Conservation (phyloP, 2,888 invertebrate species). For the Corythucha ciliata region DNA sequence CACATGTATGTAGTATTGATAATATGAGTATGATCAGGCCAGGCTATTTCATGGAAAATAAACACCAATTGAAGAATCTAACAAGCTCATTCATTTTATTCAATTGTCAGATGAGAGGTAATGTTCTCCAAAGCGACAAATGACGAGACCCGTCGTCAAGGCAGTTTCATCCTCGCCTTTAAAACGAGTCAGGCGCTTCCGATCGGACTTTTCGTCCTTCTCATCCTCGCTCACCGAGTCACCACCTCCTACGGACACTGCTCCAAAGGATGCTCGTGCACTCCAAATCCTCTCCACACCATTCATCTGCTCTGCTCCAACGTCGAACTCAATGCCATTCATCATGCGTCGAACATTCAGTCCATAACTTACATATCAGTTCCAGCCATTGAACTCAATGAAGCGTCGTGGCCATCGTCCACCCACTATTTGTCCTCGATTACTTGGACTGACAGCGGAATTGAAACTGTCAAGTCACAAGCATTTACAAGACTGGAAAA, state of each 20-base stretch:
- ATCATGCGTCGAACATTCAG: conserved; percentile 14
- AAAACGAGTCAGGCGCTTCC: too few species aligned
- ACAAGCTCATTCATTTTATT: too few species aligned
- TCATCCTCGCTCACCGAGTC: too few species aligned
- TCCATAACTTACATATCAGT: conserved; percentile 21
- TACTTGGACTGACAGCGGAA: conserved; percentile 31
- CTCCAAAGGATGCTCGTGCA: conserved; percentile 25
- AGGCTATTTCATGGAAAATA: too few species aligned
- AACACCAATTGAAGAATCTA: too few species aligned
- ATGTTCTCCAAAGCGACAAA: too few species aligned
- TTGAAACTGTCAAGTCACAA: conserved; percentile 24
- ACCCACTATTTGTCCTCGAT: conserved; percentile 20
- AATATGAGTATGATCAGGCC: too few species aligned
- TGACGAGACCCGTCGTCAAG: too few species aligned
- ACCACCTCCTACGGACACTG: conserved; percentile 17
- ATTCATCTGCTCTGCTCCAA: conserved; percentile 21
- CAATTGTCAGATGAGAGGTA: too few species aligned
- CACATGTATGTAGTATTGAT: too few species aligned
- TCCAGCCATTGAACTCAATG: conserved; percentile 9
- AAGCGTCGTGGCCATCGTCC: not conserved
- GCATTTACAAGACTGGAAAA: conserved; percentile 25
- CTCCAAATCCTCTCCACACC: conserved; percentile 20
- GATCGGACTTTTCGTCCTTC: too few species aligned
- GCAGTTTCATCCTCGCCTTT: too few species aligned
- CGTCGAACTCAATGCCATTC: conserved; percentile 14